Evolutionary conservation across 2,113 vertebrate species (phyloP), one percentile per base, ranked within the genome.

Genomic region (Lasiurus cinereus): DNA sequence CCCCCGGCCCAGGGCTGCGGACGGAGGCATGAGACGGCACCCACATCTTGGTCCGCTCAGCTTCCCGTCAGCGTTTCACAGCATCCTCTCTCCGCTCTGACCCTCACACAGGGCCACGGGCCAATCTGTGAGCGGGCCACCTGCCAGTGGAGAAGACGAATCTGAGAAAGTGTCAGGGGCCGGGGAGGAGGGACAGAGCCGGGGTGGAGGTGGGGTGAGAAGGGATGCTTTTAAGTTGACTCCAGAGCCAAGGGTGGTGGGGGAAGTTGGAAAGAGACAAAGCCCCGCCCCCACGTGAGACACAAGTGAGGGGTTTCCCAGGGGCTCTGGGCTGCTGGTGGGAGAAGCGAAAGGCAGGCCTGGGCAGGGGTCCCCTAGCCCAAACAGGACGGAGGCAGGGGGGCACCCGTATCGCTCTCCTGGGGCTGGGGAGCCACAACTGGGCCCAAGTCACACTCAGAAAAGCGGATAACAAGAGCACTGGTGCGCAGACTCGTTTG

Each of bases 71-170:
- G 36, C 33, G 9, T 50, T 80, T 56, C 4, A 82, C 9, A 21
- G 67, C 74, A 69, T 48, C 69, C 3, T 79, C 77, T 59, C 36
- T 48, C 15, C 4, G 8, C 33, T 82, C 59, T 70, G 80, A 48
- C n/a, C 72, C 78, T 59, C 50, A 43, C 48, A 0, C 24, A 70
- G 5, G 76, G 88, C 67, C 52, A 43, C 16, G 10, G 6, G 76
- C 88, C 94, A 69, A 1, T 70, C 76, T 83, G 33, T 27, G 29
- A 24, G 11, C 31, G 8, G 62, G 72, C 50, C 78, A 72, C 18
- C 18, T 78, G 83, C 69, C 82, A 93, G 19, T 5, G 14, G 12
- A 33, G 67, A 94, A 96, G 74, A 89, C 48, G 69, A 54, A 76
- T 70, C 19, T 90, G 94, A 84, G 64, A 82, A 93, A 56, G 43